phyloP scores from a whole-genome alignment of 2,113 vertebrate genomes.

The Paradoxurus hermaphroditus region DNA sequence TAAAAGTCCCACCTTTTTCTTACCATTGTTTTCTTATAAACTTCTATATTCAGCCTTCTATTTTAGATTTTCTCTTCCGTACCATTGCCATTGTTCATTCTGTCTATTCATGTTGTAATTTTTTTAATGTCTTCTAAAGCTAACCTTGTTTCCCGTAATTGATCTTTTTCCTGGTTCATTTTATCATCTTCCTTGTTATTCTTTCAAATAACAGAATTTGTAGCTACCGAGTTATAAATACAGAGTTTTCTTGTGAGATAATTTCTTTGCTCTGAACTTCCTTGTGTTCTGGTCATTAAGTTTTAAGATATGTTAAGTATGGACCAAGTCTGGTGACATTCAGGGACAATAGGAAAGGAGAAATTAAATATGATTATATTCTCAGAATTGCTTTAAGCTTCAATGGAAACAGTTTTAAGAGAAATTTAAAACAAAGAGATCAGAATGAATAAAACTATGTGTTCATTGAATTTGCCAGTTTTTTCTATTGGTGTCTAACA shows the following conservation, averaged over 20 bases:
- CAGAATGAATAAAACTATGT: background rate
- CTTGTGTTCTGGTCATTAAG: background rate
- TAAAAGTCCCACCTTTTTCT: background rate
- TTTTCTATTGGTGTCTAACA: background rate
- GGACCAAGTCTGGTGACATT: background rate
- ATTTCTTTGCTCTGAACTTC: background rate
- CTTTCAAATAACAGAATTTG: background rate
- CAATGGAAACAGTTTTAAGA: background rate
- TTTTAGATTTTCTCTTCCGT: background rate
- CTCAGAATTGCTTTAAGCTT: background rate
- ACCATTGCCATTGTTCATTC: background rate
- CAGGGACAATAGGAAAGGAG: background rate
- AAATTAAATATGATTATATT: background rate
- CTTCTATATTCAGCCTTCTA: background rate
- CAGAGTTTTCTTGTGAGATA: background rate
- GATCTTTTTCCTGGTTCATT: background rate
- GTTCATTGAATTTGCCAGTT: background rate
- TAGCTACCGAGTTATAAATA: background rate
- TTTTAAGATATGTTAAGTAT: background rate
- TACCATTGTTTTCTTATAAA: background rate
- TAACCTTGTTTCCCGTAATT: background rate
- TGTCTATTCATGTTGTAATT: background rate
- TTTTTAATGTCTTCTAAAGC: background rate
- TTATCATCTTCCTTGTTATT: background rate
- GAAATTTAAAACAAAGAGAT: constrained; percentile 1